These are phyloP conservation scores for Petrocephalus schoutedeni DNA, from an alignment of 2,797 vertebrate species.

Conservation along the genomic window DNA sequence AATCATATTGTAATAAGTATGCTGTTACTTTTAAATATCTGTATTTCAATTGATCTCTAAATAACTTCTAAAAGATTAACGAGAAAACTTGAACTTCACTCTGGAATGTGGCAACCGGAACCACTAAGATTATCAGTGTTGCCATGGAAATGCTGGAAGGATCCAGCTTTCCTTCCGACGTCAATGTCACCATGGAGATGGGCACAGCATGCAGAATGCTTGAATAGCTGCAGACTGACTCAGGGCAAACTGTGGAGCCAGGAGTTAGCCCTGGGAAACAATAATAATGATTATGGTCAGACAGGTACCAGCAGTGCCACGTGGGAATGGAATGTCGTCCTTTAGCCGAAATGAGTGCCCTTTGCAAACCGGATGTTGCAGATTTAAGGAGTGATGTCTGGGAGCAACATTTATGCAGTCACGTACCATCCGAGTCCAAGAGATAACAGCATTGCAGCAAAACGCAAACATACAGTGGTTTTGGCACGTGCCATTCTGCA, in stretches of 20 bases:
- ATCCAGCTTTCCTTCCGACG: conserved; percentile 17
- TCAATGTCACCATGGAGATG: conserved; percentile 24
- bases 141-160: conserved; percentile 59
- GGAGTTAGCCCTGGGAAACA: background rate
- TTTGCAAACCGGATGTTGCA: background rate
- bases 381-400: background rate
- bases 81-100: background rate
- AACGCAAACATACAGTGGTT: background rate
- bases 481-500: background rate
- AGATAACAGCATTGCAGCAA: background rate
- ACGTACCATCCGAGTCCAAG: background rate
- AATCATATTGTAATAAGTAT: conserved; percentile 4
- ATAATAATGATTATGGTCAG: background rate
- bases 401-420: background rate
- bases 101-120: background rate
- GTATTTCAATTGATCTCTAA: background rate
- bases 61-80: background rate
- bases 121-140: conserved; percentile 32
- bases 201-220: background rate
- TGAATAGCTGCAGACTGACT: conserved; percentile 20
- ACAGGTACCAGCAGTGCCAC: background rate
- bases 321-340: background rate
- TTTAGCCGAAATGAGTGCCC: background rate
- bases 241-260: background rate
- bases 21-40: background rate